Conservation (phyloP, 2,113 vertebrate species). For the Phycodurus eques region DNA sequence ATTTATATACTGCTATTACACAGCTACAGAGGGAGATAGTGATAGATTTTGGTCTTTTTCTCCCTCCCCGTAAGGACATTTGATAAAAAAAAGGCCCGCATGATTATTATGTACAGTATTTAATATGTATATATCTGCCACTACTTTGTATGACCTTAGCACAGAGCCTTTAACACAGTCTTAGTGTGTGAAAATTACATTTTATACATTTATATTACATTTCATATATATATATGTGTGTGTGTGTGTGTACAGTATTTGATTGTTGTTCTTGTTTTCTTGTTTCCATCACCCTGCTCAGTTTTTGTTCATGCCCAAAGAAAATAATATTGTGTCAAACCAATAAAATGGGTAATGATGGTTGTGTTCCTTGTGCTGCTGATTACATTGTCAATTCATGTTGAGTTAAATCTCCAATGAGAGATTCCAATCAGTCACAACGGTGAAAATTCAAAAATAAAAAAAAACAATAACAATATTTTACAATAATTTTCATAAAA, state of each 20-base stretch:
- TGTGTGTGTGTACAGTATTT: too few species aligned
- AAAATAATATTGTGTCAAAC: constrained; percentile 25
- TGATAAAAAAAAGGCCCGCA: too few species aligned
- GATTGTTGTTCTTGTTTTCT: not conserved
- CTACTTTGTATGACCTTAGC: too few species aligned
- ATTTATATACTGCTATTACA: too few species aligned
- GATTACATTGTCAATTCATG: constrained; percentile 4
- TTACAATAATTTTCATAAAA: not conserved
- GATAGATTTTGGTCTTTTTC: too few species aligned
- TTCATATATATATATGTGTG: too few species aligned
- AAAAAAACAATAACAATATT: not conserved
- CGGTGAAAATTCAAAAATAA: constrained; percentile 13
- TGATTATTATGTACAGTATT: too few species aligned
- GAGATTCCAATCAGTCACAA: constrained; percentile 19
- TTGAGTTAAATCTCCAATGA: constrained; percentile 4
- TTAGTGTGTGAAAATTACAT: too few species aligned
- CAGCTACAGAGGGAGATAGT: too few species aligned
- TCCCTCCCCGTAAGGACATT: too few species aligned
- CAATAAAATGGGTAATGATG: constrained; percentile 10
- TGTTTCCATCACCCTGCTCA: constrained; percentile 17
- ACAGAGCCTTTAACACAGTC: constrained; percentile 2
- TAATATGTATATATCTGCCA: too few species aligned
- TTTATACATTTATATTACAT: too few species aligned
- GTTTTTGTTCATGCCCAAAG: constrained; percentile 29
- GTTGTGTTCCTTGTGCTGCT: constrained; percentile 7